Conservation (phyloP, 2,888 invertebrate genomes). For the Incurvaria masculella region DNA sequence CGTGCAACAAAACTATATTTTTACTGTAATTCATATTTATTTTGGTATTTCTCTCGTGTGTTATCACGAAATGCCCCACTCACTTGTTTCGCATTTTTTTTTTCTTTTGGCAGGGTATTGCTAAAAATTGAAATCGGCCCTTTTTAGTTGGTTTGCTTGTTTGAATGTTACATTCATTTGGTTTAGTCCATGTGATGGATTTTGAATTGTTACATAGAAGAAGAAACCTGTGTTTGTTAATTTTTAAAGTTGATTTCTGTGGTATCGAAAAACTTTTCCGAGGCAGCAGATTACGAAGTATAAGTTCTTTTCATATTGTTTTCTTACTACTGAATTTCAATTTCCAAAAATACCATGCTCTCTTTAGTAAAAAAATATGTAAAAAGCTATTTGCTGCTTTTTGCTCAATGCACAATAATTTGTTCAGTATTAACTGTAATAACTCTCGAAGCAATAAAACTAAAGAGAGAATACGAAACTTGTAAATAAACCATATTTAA, state of each 20-base stretch:
- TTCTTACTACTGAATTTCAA: slow-evolving; percentile 45
- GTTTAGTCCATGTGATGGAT: slow-evolving; percentile 53
- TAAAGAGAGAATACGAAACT: background rate
- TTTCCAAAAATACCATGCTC: background rate
- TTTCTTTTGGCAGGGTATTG: slow-evolving; percentile 56
- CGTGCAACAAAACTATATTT: background rate
- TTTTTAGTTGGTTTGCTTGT: slow-evolving; percentile 46
- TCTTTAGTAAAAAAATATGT: background rate
- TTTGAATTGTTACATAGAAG: slow-evolving; percentile 47
- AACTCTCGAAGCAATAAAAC: background rate
- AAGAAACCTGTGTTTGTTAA: slow-evolving; percentile 50
- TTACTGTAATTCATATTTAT: slow-evolving; percentile 22
- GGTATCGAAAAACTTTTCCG: slow-evolving; percentile 33
- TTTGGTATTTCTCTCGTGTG: slow-evolving; percentile 47
- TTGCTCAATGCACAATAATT: background rate
- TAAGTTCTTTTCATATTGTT: slow-evolving; percentile 32
- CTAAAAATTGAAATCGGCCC: slow-evolving; percentile 54
- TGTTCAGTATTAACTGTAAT: background rate
- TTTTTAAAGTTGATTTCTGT: slow-evolving; percentile 46
- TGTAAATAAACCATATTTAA: background rate
- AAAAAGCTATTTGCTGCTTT: too few species aligned
- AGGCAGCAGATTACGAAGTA: slow-evolving; percentile 44
- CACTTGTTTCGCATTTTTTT: slow-evolving; percentile 26
- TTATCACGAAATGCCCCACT: slow-evolving; percentile 28
- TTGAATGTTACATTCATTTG: slow-evolving; percentile 54